Percentiles rank a stretch among this genome's conserved stretches.
Conservation (phyloP, 1,140 invertebrate species). For the Neodiprion pinetum region DNA sequence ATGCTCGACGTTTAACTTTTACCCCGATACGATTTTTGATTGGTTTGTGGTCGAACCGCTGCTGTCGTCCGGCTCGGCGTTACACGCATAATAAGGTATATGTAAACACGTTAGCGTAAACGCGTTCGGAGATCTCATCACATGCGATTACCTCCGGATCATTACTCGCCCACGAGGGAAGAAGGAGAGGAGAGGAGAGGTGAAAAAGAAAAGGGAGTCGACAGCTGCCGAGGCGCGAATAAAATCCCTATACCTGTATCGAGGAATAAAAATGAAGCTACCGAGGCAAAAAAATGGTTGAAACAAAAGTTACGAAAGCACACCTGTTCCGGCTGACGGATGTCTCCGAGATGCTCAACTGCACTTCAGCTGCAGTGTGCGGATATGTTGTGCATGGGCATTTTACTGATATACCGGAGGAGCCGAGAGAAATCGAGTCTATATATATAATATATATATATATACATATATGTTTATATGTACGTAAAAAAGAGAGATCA, state of each 20-base stretch:
- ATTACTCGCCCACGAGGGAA: conserved; percentile 20
- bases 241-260: neutral
- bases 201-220: neutral
- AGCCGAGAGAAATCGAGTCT: neutral
- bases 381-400: neutral
- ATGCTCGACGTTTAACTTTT: neutral
- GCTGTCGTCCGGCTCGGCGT: neutral
- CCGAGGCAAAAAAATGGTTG: neutral
- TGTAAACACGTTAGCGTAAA: neutral
- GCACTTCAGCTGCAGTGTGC: too few relatives aligned
- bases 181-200: conserved; percentile 12
- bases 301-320: conserved; percentile 7
- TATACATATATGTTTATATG: neutral
- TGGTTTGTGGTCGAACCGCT: conserved; percentile 10
- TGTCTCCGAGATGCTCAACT: too few relatives aligned
- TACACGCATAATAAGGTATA: neutral
- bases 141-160: conserved; percentile 18
- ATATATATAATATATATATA: neutral
- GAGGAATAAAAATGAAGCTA: neutral
- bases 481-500: neutral
- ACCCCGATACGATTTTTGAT: conserved; percentile 2
- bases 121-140: conserved; percentile 20
- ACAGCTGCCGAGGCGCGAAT: conserved; percentile 1
- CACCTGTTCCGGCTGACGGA: too few relatives aligned
- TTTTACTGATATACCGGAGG: neutral